Evolutionary conservation across 2,888 invertebrate genomes (phyloP), one percentile per base, ranked within the genome.

Genomic region (Brenthis ino): DNA sequence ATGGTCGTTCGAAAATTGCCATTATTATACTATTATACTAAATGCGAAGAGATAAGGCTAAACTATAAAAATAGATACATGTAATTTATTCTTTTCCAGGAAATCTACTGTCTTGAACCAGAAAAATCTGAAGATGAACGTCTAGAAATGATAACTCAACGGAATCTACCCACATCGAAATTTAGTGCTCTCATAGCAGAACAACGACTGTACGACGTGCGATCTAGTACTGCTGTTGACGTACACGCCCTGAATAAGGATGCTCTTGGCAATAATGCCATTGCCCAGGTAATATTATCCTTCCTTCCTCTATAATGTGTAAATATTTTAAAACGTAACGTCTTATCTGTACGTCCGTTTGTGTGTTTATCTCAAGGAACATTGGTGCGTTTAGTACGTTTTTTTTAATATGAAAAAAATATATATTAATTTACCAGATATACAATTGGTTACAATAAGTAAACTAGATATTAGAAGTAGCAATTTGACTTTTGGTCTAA

Each of bases 181-280:
- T 93, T 91, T 78, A 82, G 92, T 57, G 85, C 88, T 43, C 73
- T 93, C 65, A 63, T 93, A 37, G 93, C 93, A 0, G 87, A 88
- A 63, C 85, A 86, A 53, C 83, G 82, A 14, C 60, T 82, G 13
- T 84, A 86, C 0, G 87, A 83, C 24, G 90, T 92, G 28, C 79
- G 76, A 4, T 68, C 74, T 0, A 73, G 76, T 0, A 64, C 69
- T 2, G 65, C 77, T 12, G 75, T 76, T 3, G 73, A 74, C 1
- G 57, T 77, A 0, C 74, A 75, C 3, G 65, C 75, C 1, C 61
- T 79, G 20, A 78, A 81, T 50, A 56, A 75, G 2, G 78, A 76
- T 12, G 76, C 78, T 0, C 72, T 80, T 0, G 81, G 80, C 12
- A 77, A 81, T 37, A 76, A 80, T 1, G 87, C 86, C 51, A 77